Base-by-base conservation (phyloP, 2,797 vertebrate genomes). In the Pangasius krempfi region DNA sequence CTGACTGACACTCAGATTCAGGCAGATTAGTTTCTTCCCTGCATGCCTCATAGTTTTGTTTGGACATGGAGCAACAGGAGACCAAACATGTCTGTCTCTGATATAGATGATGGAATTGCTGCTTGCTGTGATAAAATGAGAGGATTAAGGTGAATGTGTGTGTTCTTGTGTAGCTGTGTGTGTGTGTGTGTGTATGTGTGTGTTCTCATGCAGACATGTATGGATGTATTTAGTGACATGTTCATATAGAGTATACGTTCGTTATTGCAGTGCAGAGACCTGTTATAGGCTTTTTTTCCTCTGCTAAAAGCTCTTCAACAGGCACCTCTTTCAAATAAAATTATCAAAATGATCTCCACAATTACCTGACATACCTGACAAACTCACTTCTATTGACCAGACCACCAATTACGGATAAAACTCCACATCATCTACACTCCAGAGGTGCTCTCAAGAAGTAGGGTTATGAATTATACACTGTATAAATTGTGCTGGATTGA, bases 71-170 rank as follows among this genome's bases (percentile, higher is more conserved):
- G 83, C 90, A 89, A 91, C 89, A 89, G 90, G 89, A 92, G 83
- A 89, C 90, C 86, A 90, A 90, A 89, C 87, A 86, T 91, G 91
- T 90, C 91, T 92, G 90, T 90, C 88, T 87, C 89, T 87, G 86
- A 88, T 91, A 88, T 64, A 89, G 70, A 87, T 92, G 88, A 91
- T 90, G 89, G 89, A 87, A 91, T 87, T 91, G 89, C 80, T 89
- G 80, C 90, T 91, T 76, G 90, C 90, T 92, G 90, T 86, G 92
- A 90, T 84, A 83, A 92, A 91, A 88, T 89, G 87, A 91, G 83
- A 80, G 90, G 87, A 91, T 87, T 92, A 88, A 78, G 25, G 76
- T 91, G 84, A 16, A 80, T 86, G 87, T 89, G 72, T 91, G 92
- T 92, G 54, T 68, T 68, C 66, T 18, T 52, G 12, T 84, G 72